A percentile compares a stretch with the other conserved stretches of the same genome.
Evolutionary conservation across 1,140 invertebrate species (phyloP).

Genomic region (Neotoxoptera formosana): DNA sequence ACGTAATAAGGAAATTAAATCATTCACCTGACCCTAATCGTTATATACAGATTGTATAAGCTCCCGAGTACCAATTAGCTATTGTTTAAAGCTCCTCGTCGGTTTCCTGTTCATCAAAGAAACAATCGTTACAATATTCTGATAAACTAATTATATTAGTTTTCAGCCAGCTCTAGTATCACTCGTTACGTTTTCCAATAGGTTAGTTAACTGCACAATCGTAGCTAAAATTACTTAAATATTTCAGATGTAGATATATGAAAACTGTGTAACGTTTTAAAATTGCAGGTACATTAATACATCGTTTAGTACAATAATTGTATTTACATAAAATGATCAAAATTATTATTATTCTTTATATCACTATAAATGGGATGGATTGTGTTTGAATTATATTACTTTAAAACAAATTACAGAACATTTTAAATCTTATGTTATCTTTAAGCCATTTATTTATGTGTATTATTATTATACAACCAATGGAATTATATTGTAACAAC

Average conservation of each 20-base stretch:
- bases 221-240: background rate
- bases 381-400: slow-evolving; percentile 1
- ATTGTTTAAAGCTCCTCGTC: background rate
- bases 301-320: background rate
- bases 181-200: background rate
- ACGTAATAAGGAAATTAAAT: slow-evolving; percentile 1
- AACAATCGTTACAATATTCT: background rate
- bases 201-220: background rate
- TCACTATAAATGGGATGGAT: background rate
- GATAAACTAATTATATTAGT: background rate
- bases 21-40: background rate
- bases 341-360: background rate
- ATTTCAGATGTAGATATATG: background rate
- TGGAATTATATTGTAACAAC: background rate
- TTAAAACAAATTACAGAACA: background rate
- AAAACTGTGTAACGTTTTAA: background rate
- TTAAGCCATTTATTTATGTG: background rate
- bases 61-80: background rate
- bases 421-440: background rate
- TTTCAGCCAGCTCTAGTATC: background rate
- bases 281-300: background rate
- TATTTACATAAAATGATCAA: background rate
- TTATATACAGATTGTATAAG: background rate
- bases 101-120: background rate
- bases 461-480: background rate